Evolutionary conservation across 2,888 invertebrate species (phyloP), one percentile per base, ranked within the genome.

Genomic region (Lycocerus yunnanus): DNA sequence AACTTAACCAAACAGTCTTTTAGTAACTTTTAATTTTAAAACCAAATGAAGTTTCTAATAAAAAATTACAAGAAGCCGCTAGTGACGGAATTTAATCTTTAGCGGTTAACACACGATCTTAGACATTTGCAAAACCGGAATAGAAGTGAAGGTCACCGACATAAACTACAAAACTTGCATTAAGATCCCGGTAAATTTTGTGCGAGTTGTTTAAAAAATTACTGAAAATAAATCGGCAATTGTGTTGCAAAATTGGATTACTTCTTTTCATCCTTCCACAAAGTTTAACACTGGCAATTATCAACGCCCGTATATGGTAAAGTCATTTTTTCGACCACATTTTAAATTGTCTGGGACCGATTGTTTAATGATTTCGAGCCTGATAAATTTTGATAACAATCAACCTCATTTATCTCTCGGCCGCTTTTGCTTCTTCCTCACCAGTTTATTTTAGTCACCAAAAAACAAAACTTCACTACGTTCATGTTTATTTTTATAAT

Each of bases 81-180:
- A 63, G 68, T 68, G 61, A 18, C 27, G 71, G 74, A 74, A 74
- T 75, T 75, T 69, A 75, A 75, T 73, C 68, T 76, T 76, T 73
- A 76, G 72, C 70, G 76, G 76, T 76, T 75, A 75, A 72, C 75
- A 75, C 72, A 75, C 75, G 72, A 72, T 75, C 75, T 72, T 76
- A 76, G 76, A 72, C 73, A 73, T 76, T 76, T 76, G 76, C 72
- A 76, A 70, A 74, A 76, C 76, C 76, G 76, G 76, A 76, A 76
- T 76, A 73, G 72, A 72, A 75, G 61, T 72, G 76, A 76, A 76
- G 76, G 76, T 76, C 76, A 71, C 76, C 70, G 73, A 73, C 73
- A 68, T 73, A 76, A 73, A 72, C 71, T 73, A 73, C 66, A 72
- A 76, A 71, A 74, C 65, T 67, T 71, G 74, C 71, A 69, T 69